Evolutionary conservation across 2,113 vertebrate genomes (phyloP).

Genomic region (Eretmochelys imbricata): DNA sequence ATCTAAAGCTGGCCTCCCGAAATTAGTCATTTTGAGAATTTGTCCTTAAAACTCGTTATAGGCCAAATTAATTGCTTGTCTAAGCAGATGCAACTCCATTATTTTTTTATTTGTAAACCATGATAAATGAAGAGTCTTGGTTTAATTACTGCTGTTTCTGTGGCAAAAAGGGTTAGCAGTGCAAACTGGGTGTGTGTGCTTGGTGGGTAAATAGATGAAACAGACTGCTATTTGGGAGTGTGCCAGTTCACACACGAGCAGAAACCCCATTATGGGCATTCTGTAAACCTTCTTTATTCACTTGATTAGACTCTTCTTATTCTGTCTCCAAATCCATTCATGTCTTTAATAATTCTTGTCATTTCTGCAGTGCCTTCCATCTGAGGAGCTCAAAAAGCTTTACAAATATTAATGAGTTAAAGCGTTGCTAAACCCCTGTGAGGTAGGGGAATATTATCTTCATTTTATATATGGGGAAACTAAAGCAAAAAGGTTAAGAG

Average conservation of each 20-base stretch:
- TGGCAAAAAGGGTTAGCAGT: neutral
- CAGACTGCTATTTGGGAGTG: slow-evolving; percentile 28
- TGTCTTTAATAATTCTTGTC: slow-evolving; percentile 60
- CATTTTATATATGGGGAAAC: neutral
- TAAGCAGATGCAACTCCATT: neutral
- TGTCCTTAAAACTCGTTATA: neutral
- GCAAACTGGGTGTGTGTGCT: neutral
- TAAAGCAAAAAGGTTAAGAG: neutral
- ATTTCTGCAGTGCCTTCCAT: slow-evolving; percentile 58
- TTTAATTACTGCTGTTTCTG: neutral
- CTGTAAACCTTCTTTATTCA: slow-evolving; percentile 41
- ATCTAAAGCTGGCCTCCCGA: neutral
- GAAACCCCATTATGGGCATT: neutral
- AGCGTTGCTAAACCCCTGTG: slow-evolving; percentile 53
- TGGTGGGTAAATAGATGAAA: slow-evolving; percentile 6
- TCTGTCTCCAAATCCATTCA: slow-evolving; percentile 57
- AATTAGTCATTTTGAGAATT: neutral
- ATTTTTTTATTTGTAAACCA: neutral
- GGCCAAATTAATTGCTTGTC: neutral
- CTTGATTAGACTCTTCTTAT: slow-evolving; percentile 28
- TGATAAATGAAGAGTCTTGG: neutral
- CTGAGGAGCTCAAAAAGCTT: slow-evolving; percentile 66
- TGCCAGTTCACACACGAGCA: slow-evolving; percentile 46
- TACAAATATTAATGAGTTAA: slow-evolving; percentile 74
- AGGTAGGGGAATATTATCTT: neutral